phyloP scores from a whole-genome alignment of 2,797 vertebrate species.

The Ammospiza maritima region DNA sequence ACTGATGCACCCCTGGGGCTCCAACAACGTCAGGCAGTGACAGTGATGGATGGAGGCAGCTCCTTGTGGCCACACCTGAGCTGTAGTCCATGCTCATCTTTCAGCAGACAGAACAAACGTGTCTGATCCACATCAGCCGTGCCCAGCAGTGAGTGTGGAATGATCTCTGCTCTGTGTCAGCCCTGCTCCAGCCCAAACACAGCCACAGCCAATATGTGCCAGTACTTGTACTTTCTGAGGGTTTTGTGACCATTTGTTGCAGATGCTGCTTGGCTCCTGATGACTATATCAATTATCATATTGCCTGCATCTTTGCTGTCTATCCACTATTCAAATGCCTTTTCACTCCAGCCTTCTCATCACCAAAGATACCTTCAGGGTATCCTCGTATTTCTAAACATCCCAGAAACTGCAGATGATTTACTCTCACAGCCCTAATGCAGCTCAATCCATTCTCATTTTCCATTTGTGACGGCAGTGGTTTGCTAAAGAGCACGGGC shows the following conservation, averaged over 20 bases:
- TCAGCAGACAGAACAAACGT: neutral
- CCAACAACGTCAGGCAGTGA: accelerated
- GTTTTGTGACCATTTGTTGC: neutral
- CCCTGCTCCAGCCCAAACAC: neutral
- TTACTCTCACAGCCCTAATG: constrained; percentile 42
- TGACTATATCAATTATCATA: neutral
- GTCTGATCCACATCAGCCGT: neutral
- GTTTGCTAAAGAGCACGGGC: constrained; percentile 25
- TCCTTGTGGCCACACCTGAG: neutral
- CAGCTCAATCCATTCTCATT: constrained; percentile 60
- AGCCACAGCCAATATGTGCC: neutral
- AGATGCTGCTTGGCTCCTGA: neutral
- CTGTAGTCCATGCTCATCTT: neutral
- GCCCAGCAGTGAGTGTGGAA: neutral
- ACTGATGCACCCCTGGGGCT: neutral
- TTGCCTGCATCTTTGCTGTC: neutral
- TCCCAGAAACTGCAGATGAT: constrained; percentile 34
- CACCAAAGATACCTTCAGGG: constrained; percentile 13
- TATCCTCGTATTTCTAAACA: constrained; percentile 49
- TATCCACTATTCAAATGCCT: neutral
- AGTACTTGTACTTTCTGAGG: neutral
- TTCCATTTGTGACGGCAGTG: constrained; percentile 12
- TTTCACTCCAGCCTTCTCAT: constrained; percentile 1
- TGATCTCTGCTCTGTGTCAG: neutral
- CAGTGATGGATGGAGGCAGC: neutral